Conservation (phyloP, 92 coral and sea anemone genomes). For the Phenganax stokvisi region DNA sequence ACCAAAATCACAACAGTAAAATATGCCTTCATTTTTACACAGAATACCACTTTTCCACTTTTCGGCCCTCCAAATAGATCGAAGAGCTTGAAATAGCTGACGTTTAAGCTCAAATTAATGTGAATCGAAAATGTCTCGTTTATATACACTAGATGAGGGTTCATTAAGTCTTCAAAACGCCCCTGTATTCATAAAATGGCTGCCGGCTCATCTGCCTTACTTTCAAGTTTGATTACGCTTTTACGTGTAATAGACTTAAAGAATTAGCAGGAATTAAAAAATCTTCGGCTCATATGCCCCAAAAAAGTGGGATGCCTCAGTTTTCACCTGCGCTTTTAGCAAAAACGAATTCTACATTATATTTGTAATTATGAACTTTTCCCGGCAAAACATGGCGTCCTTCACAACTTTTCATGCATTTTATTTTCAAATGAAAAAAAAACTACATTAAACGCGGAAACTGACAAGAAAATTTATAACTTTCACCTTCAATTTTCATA, state of each 20-base stretch:
- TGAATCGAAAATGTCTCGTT: conserved; percentile 19
- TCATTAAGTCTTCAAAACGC: conserved; percentile 9
- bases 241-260: conserved; percentile 10
- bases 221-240: conserved; percentile 14
- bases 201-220: conserved; percentile 16
- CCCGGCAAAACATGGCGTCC: background rate
- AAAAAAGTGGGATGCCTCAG: background rate
- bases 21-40: conserved; percentile 15
- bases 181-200: background rate
- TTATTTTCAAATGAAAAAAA: background rate
- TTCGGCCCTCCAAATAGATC: background rate
- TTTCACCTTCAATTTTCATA: conserved; percentile 5
- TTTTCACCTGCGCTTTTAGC: conserved; percentile 1
- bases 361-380: background rate
- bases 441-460: background rate
- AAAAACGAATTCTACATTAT: background rate
- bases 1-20: conserved; percentile 6
- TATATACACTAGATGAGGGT: background rate
- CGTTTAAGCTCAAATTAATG: background rate
- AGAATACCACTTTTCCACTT: background rate
- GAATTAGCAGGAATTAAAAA: conserved; percentile 17
- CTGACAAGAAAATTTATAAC: background rate
- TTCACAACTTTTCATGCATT: background rate
- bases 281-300: background rate
- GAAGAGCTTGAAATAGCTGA: background rate